Conservation (phyloP, 2,113 vertebrate species). For the Fukomys damarensis region DNA sequence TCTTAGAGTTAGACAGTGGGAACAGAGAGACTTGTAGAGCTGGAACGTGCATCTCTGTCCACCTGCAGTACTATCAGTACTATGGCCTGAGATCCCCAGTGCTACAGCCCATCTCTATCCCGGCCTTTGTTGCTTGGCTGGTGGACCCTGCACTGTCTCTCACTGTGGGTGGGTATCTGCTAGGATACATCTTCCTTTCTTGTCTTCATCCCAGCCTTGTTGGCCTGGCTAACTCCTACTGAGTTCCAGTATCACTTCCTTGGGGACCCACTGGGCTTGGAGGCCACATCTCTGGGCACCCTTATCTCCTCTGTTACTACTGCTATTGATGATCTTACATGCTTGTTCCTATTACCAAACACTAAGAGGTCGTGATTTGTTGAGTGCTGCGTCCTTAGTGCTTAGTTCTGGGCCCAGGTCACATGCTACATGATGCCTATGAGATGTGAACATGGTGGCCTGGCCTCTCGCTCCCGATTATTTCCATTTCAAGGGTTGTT, state of each 20-base stretch:
- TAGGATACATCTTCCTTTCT: neutral
- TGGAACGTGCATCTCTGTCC: neutral
- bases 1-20: neutral
- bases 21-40: neutral
- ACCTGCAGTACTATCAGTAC: neutral
- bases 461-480: neutral
- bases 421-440: neutral
- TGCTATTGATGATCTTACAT: neutral
- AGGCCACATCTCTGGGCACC: neutral
- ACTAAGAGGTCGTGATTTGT: neutral
- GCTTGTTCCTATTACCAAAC: neutral
- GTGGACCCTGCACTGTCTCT: too few relatives aligned
- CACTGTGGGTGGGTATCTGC: fast-evolving
- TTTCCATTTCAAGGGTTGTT: neutral
- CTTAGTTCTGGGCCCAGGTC: neutral
- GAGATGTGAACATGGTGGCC: neutral
- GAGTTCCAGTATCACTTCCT: neutral
- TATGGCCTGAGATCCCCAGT: neutral
- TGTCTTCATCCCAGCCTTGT: neutral
- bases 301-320: neutral
- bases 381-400: neutral
- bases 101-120: neutral
- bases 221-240: neutral
- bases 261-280: neutral
- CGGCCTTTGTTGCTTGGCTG: neutral